phyloP scores from a whole-genome alignment of 2,797 vertebrate genomes.

The Staurois parvus region DNA sequence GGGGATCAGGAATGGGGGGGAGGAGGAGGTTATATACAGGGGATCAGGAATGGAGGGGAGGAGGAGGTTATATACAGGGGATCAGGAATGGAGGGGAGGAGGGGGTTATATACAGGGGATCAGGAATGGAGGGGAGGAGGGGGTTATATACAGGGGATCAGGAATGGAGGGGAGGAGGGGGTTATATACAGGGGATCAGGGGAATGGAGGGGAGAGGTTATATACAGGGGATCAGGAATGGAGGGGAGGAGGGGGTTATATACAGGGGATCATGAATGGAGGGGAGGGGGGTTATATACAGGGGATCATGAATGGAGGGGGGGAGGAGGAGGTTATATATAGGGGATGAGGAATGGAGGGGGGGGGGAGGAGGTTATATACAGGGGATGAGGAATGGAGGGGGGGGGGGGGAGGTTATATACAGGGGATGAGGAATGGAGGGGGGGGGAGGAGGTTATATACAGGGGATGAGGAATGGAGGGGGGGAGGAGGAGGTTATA shows the following conservation, averaged over 20 bases:
- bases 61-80: not conserved
- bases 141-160: not conserved
- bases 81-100: not conserved
- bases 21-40: too few relatives aligned
- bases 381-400: not conserved
- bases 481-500: too few relatives aligned
- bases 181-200: too few relatives aligned
- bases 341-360: not conserved
- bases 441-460: too few relatives aligned
- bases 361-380: too few relatives aligned
- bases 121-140: not conserved
- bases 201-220: too few relatives aligned
- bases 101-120: not conserved
- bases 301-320: not conserved
- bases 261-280: too few relatives aligned
- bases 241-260: not conserved
- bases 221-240: not conserved
- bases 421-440: not conserved
- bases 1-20: too few relatives aligned
- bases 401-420: not conserved
- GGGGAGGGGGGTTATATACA: not conserved
- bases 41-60: not conserved
- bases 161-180: too few relatives aligned
- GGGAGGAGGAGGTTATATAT: too few relatives aligned
- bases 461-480: too few relatives aligned